These are phyloP conservation scores for Neodiprion pinetum DNA, from an alignment of 1,140 invertebrate species.

Conservation along the genomic window DNA sequence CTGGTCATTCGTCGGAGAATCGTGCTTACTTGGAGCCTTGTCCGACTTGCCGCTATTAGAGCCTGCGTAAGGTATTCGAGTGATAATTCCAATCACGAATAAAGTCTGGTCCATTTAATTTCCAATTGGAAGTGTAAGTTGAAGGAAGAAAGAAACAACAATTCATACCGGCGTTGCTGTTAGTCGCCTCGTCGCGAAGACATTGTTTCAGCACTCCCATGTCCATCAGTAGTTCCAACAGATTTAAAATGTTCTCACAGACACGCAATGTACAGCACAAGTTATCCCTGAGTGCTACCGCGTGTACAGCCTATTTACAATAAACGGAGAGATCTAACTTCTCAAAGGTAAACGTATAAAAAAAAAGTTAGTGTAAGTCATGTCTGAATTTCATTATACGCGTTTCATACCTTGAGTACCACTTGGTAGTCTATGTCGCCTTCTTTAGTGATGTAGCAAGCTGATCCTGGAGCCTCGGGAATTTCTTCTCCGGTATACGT, in stretches of 20 bases:
- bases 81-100: not conserved
- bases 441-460: conserved; percentile 92
- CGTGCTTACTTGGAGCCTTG: conserved; percentile 59
- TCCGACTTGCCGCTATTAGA: conserved; percentile 47
- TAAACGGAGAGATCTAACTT: conserved; percentile 17
- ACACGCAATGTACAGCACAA: conserved; percentile 82
- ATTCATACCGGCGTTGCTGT: conserved; percentile 36
- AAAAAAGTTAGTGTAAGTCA: conserved; percentile 18
- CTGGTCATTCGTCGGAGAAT: conserved; percentile 61
- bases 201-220: conserved; percentile 79
- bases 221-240: conserved; percentile 88
- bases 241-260: conserved; percentile 88
- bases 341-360: not conserved
- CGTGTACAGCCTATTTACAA: conserved; percentile 78
- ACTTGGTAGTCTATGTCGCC: conserved; percentile 93
- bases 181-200: conserved; percentile 57
- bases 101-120: too few species aligned
- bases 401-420: conserved; percentile 78
- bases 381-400: not conserved
- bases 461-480: conserved; percentile 87
- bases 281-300: conserved; percentile 79
- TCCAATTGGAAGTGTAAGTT: too few species aligned
- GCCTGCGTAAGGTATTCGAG: not conserved
- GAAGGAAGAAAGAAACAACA: too few species aligned
- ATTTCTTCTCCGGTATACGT: conserved; percentile 82